Base-by-base conservation (phyloP, 2,113 vertebrate species). In the Aramus guarauna region DNA sequence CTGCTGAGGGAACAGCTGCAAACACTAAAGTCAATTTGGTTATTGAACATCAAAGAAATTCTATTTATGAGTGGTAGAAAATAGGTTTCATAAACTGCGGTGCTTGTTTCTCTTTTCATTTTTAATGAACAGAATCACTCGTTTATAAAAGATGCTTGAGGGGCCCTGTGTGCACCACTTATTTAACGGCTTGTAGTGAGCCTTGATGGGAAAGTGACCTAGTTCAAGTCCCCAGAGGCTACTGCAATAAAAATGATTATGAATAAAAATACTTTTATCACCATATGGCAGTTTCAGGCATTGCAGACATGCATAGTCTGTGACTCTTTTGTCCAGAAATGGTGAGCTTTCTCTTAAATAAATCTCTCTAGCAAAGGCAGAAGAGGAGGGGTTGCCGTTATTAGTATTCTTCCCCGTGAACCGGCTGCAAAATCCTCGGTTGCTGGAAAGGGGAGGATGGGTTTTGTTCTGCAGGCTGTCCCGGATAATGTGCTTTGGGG, bases 141-240 rank as follows among this genome's bases (percentile, higher is more conserved):
- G 6, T 93, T 90, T 92, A 45, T 62, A 47, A 73, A 80, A 84
- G 93, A 55, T 85, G 75, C 72, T 82, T 73, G 79, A 85, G 95
- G 92, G 81, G 56, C 78, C 36, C 84, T 82, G 90, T 4, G 55
- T 85, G 85, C 69, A 32, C 62, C 81, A 76, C 93, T 95, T 93
- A 82, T 36, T 96, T 96, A 96, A 79, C 2, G 1, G 92, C 52
- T 92, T 69, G 68, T 62, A 79, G 94, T 39, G 85, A 96, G 94
- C 92, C 75, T 83, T 80, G 96, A 85, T 96, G 96, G 94, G 95
- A 94, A 95, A 83, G 93, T 96, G 96, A 97, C 96, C 96, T 97
- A 97, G 96, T 97, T 97, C 95, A 93, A 92, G 90, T 92, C 96
- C 94, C 94, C 1, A 0, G 92, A 95, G 96, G 96, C 95, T 85